These are phyloP conservation scores for Anarrhichthys ocellatus DNA, from an alignment of 2,113 vertebrate species.

Conservation along the genomic window DNA sequence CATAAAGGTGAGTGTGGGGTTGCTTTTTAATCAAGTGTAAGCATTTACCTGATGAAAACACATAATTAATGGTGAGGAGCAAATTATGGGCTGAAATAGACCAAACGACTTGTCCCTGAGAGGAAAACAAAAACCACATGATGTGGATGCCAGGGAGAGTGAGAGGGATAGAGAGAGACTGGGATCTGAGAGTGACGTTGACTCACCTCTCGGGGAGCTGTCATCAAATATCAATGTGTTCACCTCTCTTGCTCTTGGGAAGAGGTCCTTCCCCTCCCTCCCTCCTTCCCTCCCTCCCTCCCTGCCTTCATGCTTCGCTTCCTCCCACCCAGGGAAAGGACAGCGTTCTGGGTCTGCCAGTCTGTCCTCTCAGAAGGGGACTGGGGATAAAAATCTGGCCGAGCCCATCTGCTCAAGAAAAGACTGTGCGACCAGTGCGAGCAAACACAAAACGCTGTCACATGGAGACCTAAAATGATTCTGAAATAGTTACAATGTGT, in stretches of 20 bases:
- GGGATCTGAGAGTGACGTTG: conserved; percentile 34
- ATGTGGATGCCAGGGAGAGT: conserved; percentile 7
- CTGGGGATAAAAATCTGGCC: conserved; percentile 59
- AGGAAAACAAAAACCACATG: conserved; percentile 34
- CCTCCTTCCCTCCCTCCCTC: background rate
- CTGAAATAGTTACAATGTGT: conserved; percentile 23
- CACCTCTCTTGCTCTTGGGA: conserved; percentile 64
- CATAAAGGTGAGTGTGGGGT: conserved; percentile 5
- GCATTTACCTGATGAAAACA: conserved; percentile 28
- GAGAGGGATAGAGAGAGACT: conserved; percentile 8
- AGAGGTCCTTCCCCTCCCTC: conserved; percentile 24
- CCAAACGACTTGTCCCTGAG: no score
- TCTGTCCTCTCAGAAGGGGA: conserved; percentile 71
- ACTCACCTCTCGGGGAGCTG: conserved; percentile 64
- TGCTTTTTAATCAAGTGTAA: conserved; percentile 25
- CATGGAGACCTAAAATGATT: conserved; percentile 22
- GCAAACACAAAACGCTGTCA: background rate
- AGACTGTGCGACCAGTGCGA: conserved; percentile 5
- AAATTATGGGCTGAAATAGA: conserved; percentile 38
- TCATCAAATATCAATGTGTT: conserved; percentile 69
- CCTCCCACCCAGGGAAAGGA: conserved; percentile 46
- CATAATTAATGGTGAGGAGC: conserved; percentile 41
- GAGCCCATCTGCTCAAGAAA: conserved; percentile 56
- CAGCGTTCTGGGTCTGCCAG: conserved; percentile 49
- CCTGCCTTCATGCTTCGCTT: conserved; percentile 61